These are phyloP conservation scores for Eulemur albifrons DNA, from an alignment of 2,797 vertebrate genomes.

Conservation along the genomic window DNA sequence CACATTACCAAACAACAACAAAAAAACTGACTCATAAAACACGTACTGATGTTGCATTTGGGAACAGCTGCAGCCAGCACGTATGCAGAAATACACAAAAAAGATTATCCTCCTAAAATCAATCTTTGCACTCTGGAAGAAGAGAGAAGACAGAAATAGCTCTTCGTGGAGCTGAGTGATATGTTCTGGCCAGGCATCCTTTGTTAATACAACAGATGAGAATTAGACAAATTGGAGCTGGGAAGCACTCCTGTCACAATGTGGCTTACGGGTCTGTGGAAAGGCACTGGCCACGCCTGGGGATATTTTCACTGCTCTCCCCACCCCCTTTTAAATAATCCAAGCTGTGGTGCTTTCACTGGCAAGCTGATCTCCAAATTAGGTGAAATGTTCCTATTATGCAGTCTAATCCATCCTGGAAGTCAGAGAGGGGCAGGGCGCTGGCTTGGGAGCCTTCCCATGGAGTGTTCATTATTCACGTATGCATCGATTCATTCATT, in stretches of 20 bases:
- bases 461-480: not conserved
- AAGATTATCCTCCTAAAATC: not conserved
- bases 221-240: not conserved
- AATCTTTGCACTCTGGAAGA: conserved; percentile 33
- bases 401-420: not conserved
- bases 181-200: not conserved
- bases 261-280: not conserved
- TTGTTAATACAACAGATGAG: not conserved
- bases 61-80: conserved; percentile 8
- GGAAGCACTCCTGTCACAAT: not conserved
- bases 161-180: not conserved
- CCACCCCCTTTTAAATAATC: not conserved
- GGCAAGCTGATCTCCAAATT: not conserved
- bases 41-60: not conserved
- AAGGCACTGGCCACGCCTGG: not conserved
- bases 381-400: not conserved
- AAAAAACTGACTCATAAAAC: not conserved
- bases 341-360: not conserved
- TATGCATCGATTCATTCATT: not conserved
- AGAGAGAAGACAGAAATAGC: not conserved
- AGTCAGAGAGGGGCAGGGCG: not conserved
- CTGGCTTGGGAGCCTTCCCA: not conserved
- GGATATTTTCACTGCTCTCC: not conserved
- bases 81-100: not conserved
- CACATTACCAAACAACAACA: not conserved